These are phyloP conservation scores for Prinia subflava DNA, from an alignment of 2,113 vertebrate species.

Conservation along the genomic window DNA sequence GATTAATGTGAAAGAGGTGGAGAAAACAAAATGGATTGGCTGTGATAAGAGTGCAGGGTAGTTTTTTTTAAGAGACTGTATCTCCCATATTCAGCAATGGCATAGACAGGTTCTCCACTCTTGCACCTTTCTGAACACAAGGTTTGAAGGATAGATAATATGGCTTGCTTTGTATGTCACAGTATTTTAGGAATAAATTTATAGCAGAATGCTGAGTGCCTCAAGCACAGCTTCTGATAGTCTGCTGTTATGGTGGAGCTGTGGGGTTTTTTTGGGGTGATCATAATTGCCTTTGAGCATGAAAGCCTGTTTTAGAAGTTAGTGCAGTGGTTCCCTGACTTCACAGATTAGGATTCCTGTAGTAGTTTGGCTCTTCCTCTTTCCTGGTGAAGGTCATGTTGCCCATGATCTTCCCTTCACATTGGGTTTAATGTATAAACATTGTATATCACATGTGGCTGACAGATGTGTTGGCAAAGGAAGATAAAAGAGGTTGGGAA, in stretches of 20 bases:
- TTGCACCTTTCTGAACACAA: not conserved
- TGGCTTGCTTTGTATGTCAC: not conserved
- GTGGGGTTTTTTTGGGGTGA: not conserved
- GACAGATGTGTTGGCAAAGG: not conserved
- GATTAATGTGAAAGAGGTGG: not conserved
- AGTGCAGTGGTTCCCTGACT: not conserved
- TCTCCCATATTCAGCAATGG: not conserved
- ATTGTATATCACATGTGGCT: not conserved
- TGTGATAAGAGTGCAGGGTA: not conserved
- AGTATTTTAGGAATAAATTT: not conserved
- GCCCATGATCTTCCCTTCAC: not conserved
- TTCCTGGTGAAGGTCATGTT: not conserved
- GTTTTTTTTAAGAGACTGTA: not conserved
- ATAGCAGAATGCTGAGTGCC: not conserved
- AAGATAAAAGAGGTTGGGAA: not conserved
- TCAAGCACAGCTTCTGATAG: not conserved
- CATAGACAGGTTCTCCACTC: not conserved
- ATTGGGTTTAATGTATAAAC: not conserved
- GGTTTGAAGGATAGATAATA: not conserved
- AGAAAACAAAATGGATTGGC: not conserved
- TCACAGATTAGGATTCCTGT: not conserved
- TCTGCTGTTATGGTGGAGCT: fast-evolving
- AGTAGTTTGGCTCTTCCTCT: not conserved
- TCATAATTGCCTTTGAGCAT: not conserved
- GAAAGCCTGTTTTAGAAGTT: not conserved